Evolutionary conservation across 1,140 invertebrate species (phyloP), one percentile per base, ranked within the genome.

Genomic region (Maconellicoccus hirsutus): DNA sequence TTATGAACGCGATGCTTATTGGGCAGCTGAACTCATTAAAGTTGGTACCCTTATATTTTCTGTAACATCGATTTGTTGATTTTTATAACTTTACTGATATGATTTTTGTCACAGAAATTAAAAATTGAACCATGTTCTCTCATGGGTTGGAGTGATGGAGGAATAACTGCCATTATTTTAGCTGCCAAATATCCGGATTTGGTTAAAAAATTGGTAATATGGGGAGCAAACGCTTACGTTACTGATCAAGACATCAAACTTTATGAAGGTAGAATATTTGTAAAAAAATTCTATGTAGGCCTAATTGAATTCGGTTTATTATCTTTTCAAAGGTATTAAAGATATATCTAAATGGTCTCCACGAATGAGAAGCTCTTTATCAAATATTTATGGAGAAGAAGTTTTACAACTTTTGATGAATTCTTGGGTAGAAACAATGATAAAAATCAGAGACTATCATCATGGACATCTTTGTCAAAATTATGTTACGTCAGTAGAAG

Each of bases 81-180:
- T 25, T 66, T n/a, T n/a, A n/a, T n/a, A n/a, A n/a, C 21, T 16
- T 66, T 66, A 16, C 19, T 66, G 2, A 25, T 23, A 66, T 66
- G 21, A 26, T 23, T 66, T 66, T 23, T 14, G n/a, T 38, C n/a
- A 0, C 74, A 87, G 81, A 79, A 79, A 38, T 76, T 93, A 21
- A 83, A 84, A n/a, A 81, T 86, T 39, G 75, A 81, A 0, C 87
- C 87, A 75, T 93, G 87, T 81, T 93, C 90, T 0, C 74, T 94
- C 0, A 72, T 94, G 26, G 93, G 93, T 0, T 96, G 92, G 91
- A 93, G 90, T 80, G 92, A 94, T 80, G 93, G 93, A 59, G 93
- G 89, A 1, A 92, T 90, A 39, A 87, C 88, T 7, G 86, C 84
- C 3, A 80, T 94, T 59, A 86, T 93, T 2, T 73, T 91, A 4